Percentiles rank a stretch among this genome's conserved stretches.
Evolutionary conservation across 2,888 invertebrate species (phyloP).

Genomic region (Pseudococcus longispinus): DNA sequence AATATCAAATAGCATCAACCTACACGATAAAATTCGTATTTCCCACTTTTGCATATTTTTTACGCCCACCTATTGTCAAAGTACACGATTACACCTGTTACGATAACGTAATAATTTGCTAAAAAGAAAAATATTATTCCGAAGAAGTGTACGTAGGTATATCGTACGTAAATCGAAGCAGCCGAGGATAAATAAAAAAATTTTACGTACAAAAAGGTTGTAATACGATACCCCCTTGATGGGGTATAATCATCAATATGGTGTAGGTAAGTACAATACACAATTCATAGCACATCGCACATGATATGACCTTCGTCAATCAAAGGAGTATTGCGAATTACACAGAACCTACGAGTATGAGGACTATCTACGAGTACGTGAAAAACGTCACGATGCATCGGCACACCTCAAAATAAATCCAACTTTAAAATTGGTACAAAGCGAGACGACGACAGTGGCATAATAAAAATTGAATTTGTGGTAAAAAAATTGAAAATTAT

Average conservation of each 20-base stretch:
- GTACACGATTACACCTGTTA: not conserved
- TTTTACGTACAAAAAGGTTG: too few species aligned
- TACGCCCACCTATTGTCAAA: not conserved
- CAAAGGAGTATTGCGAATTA: slow-evolving; percentile 19
- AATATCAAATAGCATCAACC: too few species aligned
- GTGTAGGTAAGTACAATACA: not conserved
- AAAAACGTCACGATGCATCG: not conserved
- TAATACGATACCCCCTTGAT: not conserved
- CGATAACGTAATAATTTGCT: not conserved
- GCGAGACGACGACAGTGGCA: too few species aligned
- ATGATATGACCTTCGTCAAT: slow-evolving; percentile 31
- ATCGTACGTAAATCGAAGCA: not conserved
- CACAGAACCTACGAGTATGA: not conserved
- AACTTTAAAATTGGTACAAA: not conserved
- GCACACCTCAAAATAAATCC: not conserved
- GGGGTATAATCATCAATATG: not conserved
- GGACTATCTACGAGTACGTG: not conserved
- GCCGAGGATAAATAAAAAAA: too few species aligned
- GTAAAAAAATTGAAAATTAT: slow-evolving; percentile 1
- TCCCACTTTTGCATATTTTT: not conserved
- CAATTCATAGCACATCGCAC: not conserved
- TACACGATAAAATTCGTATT: too few species aligned
- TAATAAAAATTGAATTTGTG: not conserved
- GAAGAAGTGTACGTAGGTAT: not conserved
- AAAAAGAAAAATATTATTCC: not conserved